Conservation (phyloP, 2,797 vertebrate species). For the Sylvia borin region DNA sequence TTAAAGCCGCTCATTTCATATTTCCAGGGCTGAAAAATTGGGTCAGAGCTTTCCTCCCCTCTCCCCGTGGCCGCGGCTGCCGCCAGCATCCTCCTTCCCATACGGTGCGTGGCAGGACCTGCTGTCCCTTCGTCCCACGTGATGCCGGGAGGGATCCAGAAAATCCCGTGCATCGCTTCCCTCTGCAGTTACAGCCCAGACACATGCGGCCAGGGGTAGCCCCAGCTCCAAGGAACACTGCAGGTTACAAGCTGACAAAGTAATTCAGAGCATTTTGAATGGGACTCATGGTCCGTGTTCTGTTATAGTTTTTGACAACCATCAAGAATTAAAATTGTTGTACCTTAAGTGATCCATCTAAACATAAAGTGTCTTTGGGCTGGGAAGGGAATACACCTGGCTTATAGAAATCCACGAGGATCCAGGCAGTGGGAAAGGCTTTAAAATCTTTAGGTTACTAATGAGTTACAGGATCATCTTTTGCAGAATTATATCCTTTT, state of each 20-base stretch:
- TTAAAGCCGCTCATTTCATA: constrained; percentile 58
- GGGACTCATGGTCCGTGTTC: neutral
- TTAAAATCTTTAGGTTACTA: neutral
- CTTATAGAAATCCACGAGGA: neutral
- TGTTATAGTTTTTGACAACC: neutral
- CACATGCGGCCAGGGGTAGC: neutral
- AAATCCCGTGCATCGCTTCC: neutral
- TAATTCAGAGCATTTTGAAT: neutral
- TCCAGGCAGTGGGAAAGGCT: neutral
- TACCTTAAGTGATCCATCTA: neutral
- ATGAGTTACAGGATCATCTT: neutral
- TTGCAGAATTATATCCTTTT: neutral
- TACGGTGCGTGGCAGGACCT: neutral
- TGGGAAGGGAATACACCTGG: neutral
- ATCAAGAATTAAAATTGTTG: neutral
- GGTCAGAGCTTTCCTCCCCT: constrained; percentile 64
- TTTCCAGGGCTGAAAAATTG: constrained; percentile 58
- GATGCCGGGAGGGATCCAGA: neutral
- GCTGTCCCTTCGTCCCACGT: neutral
- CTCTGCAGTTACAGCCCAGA: neutral
- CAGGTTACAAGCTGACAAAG: neutral
- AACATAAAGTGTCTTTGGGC: neutral
- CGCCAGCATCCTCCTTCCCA: neutral
- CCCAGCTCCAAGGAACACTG: neutral
- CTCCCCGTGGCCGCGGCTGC: neutral